Evolutionary conservation across 2,113 vertebrate genomes (phyloP), one percentile per base, ranked within the genome.

Genomic region (Ceratotherium simum): DNA sequence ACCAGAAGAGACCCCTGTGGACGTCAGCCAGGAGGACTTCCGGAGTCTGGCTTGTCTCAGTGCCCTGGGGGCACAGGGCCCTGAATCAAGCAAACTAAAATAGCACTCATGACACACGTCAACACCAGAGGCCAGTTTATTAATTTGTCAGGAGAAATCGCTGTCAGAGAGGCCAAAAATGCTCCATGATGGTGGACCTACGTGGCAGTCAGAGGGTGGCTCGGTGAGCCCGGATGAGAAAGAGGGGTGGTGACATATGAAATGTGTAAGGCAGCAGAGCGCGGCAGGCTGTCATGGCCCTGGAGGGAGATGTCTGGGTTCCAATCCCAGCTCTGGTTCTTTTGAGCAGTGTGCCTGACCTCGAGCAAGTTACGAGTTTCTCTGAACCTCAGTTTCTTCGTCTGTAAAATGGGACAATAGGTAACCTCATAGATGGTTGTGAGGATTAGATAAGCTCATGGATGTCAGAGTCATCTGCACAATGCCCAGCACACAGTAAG

Each of bases 261-360:
- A 4, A 6, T 17, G 33, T 20, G 54, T 21, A 3, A n/a, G 20
- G 17, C n/a, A 4, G 42, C 21, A 0, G 0, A 46, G 1, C 0
- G 46, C 60, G 13, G 12, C 23, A 3, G n/a, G 23, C 12, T 2
- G 8, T 21, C 87, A 4, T 0, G 3, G 84, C 56, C 23, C 17
- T 2, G 56, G 58, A n/a, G 48, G 36, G 64, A 17, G 65, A 25
- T 0, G 9, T 54, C 25, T 21, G 60, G 33, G 58, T 51, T 36
- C 31, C 6, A 56, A 16, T 29, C 83, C 31, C 70, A 73, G 60
- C 48, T 64, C n/a, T 31, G 60, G 31, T 73, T n/a, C 42, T 84
- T 56, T 23, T 6, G 27, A 75, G 42, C 80, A 39, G 13, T 4
- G 18, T 36, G 72, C 48, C 25, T 33, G 65, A 62, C 23, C 51